Evolutionary conservation across 2,797 vertebrate genomes (phyloP).

Genomic region (Sparus aurata): DNA sequence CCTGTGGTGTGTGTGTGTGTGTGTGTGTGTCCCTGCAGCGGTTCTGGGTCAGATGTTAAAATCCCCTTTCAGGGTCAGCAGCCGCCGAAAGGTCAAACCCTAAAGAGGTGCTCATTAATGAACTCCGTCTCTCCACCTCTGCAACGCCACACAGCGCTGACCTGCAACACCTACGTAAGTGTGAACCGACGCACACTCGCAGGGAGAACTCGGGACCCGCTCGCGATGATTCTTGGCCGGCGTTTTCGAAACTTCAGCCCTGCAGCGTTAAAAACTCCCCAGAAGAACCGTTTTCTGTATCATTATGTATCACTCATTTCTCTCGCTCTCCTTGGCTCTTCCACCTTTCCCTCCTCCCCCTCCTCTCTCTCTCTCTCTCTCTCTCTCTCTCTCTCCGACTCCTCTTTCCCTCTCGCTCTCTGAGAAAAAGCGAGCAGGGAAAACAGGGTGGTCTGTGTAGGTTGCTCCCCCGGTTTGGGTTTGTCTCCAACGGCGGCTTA

Average conservation of each 20-base stretch:
- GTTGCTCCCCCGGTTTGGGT: conserved; percentile 49
- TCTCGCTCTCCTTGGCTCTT: no score
- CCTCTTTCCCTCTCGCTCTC: not conserved
- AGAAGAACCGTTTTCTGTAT: conserved; percentile 29
- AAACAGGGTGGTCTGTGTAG: conserved; percentile 60
- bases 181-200: not conserved
- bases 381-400: no score
- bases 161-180: conserved; percentile 34
- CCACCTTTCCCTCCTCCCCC: no score
- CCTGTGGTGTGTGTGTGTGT: conserved; percentile 1
- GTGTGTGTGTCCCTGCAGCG: conserved; percentile 8
- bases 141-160: conserved; percentile 22
- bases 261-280: conserved; percentile 32
- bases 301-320: conserved; percentile 15
- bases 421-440: conserved; percentile 9
- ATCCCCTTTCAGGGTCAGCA: conserved; percentile 53
- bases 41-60: conserved; percentile 58
- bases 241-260: conserved; percentile 10
- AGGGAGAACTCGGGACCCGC: conserved; percentile 19
- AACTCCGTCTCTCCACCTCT: conserved; percentile 46
- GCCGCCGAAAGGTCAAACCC: conserved; percentile 49
- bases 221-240: conserved; percentile 8
- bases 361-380: not conserved
- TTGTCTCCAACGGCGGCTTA: conserved; percentile 73
- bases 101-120: conserved; percentile 54